Evolutionary conservation across 2,113 vertebrate species (phyloP).

Genomic region (Charina bottae): DNA sequence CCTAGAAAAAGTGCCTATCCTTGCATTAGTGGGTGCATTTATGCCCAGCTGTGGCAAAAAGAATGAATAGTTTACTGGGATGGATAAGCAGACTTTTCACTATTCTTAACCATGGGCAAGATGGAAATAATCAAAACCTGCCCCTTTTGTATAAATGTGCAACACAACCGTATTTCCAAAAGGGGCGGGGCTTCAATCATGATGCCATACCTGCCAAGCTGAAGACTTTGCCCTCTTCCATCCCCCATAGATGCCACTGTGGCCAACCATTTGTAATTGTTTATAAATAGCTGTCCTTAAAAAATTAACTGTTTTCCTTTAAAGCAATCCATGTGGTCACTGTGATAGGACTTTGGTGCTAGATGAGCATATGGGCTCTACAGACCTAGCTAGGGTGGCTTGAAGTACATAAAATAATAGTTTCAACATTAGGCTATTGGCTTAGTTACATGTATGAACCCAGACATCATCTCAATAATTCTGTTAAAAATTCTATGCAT

Average conservation of each 20-base stretch:
- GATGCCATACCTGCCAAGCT: neutral
- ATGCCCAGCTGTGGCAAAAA: neutral
- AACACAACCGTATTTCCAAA: neutral
- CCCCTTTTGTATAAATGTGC: neutral
- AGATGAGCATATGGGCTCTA: neutral
- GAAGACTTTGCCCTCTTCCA: neutral
- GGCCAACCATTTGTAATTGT: neutral
- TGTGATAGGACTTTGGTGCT: neutral
- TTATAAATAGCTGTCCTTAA: neutral
- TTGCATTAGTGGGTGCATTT: neutral
- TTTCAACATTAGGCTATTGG: neutral
- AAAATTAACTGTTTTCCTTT: neutral
- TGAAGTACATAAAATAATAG: neutral
- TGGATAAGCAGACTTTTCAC: neutral
- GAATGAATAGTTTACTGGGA: neutral
- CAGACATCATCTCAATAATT: neutral
- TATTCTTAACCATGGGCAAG: neutral
- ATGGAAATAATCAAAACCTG: neutral
- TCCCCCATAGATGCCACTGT: neutral
- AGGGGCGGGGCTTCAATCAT: neutral
- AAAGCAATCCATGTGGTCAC: neutral
- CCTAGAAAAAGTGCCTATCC: neutral
- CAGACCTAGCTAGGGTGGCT: neutral
- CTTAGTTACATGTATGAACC: neutral
- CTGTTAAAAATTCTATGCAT: neutral